Base-by-base conservation (phyloP, 2,113 vertebrate genomes). In the Malurus cyaneus region DNA sequence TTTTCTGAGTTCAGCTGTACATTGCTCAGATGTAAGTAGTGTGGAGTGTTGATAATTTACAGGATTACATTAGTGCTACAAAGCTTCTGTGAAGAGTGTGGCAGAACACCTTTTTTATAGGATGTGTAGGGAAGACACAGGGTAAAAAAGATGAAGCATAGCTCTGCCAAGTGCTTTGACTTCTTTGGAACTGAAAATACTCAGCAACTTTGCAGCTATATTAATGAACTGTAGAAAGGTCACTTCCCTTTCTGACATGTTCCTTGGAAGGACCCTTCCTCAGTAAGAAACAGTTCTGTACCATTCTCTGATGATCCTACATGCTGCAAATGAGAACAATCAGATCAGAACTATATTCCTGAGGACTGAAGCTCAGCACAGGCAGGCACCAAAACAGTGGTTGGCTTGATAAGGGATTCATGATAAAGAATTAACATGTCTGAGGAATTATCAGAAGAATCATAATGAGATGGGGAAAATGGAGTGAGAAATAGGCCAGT, bases 71-170 rank as follows among this genome's bases (percentile, higher is more conserved):
- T 65, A 66, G 15, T 44, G 39, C 41, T 64, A 11, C 24, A 54
- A 57, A 73, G 24, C 32, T 62, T 54, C 53, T 81, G 32, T 71
- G 29, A 89, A 74, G 32, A 84, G n/a, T 42, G 2, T 60, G 52
- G 64, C 34, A 83, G 47, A 66, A 53, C 19, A n/a, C n/a, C 21
- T 50, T 21, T 31, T 60, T 70, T 80, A 56, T 28, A 39, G 50
- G 8, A 15, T 54, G 29, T 0, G 0, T 32, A 78, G 47, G n/a
- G 28, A 65, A 73, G 36, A 66, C 0, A 2, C 5, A 81, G 44
- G 9, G 14, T 65, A 16, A 85, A 67, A 91, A 64, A 20, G 17
- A 29, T 29, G 7, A 88, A 73, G 28, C 11, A 7, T 17, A 41
- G 78, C 31, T 17, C 31, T 53, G 31, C 46, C 8, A 61, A 57